Evolutionary conservation across 2,113 vertebrate genomes (phyloP), one percentile per base, ranked within the genome.

Genomic region (Corythornis cristatus): DNA sequence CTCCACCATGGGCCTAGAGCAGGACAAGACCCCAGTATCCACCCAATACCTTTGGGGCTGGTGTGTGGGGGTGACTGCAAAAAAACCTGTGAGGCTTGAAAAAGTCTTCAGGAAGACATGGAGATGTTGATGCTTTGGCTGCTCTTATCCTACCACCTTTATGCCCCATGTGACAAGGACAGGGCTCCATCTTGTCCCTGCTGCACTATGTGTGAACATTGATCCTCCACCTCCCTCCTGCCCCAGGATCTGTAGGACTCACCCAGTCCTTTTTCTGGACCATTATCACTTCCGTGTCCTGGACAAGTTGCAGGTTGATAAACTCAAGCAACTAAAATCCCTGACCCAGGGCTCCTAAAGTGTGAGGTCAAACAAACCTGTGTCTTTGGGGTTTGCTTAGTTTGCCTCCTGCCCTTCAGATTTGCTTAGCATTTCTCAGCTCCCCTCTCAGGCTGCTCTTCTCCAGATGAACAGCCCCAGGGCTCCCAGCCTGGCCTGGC

Each of bases 261-360:
- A 6, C 33, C 62, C 54, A 21, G n/a, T 33, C 33, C 33, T 33
- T 60, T 66, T 81, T 8, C 31, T 51, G 48, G 40, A 8, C 15
- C 2, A 0, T 64, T 43, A 10, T 5, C 9, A 26, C 3, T 25
- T 20, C 40, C 46, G 25, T 33, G 15, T 29, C n/a, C 25, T 0
- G 3, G 40, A 11, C 33, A 67, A 40, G 17, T 7, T 61, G 40
- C 3, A 3, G 29, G 11, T 31, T 40, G 14, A 42, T 46, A 42
- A 35, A 14, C 12, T 60, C n/a, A 40, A 46, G 46, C 31, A 31
- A 35, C 35, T 7, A 37, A 28, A 43, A 57, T 31, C 43, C 31
- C 26, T 57, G 50, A 6, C 9, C 26, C 29, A 6, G 19, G 28
- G 25, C 11, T 23, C 42, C 64, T 17, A 35, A 42, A 50, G 42